Evolutionary conservation across 35 echinoderm and acorn worm genomes (phyloP).

Genomic region (Antedon bifida): DNA sequence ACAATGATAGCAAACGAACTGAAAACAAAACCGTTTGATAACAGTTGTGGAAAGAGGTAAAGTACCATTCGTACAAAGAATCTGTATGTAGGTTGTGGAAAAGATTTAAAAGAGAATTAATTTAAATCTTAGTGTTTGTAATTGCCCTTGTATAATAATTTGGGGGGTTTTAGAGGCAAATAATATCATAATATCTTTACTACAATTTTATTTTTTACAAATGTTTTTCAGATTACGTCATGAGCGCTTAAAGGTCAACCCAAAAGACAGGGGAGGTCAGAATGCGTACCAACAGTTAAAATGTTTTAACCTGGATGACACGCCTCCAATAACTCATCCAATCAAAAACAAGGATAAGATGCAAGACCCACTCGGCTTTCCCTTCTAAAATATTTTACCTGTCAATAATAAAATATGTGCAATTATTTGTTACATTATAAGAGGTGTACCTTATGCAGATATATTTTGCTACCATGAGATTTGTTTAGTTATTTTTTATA

Average conservation of each 20-base stretch:
- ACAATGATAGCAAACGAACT: slow-evolving; percentile 92
- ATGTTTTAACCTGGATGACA: slow-evolving; percentile 91
- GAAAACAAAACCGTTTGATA: slow-evolving; percentile 73
- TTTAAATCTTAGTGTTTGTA: background rate
- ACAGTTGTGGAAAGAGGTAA: slow-evolving; percentile 85
- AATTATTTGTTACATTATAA: background rate
- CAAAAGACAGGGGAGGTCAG: slow-evolving; percentile 70
- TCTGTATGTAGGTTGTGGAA: too few species aligned
- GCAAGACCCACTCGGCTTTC: slow-evolving; percentile 74
- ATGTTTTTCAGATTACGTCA: slow-evolving; percentile 58
- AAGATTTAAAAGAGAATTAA: background rate
- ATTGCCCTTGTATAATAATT: background rate
- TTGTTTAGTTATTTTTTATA: background rate
- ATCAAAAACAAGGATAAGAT: slow-evolving; percentile 42
- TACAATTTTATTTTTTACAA: too few species aligned
- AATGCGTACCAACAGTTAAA: slow-evolving; percentile 85
- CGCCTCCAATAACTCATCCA: slow-evolving; percentile 52
- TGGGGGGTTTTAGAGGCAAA: too few species aligned
- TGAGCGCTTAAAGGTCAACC: slow-evolving; percentile 57
- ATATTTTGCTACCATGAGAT: background rate
- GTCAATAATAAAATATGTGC: background rate
- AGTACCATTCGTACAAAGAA: too few species aligned
- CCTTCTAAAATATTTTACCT: background rate
- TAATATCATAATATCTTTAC: too few species aligned
- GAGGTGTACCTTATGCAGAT: background rate